A percentile compares a stretch with the other conserved stretches of the same genome.
Evolutionary conservation across 2,797 vertebrate species (phyloP).

Genomic region (Erethizon dorsatum): DNA sequence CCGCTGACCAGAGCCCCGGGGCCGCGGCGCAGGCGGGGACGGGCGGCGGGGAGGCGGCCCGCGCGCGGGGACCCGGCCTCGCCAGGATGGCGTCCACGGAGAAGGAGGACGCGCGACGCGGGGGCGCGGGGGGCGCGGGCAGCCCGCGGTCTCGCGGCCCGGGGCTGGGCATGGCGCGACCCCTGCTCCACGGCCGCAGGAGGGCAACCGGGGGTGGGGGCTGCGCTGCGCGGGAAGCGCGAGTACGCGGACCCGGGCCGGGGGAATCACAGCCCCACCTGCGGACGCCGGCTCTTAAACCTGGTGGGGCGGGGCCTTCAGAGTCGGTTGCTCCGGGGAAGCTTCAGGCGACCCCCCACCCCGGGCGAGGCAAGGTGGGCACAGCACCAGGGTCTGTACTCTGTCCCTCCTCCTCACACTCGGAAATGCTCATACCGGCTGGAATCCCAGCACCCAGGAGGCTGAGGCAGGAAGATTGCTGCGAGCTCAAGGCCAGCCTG

Average conservation of each 20-base stretch:
- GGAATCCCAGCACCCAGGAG: not conserved
- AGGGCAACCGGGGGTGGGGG: not conserved
- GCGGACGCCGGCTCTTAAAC: not conserved
- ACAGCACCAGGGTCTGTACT: rapidly evolving
- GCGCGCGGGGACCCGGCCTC: slow-evolving; percentile 85
- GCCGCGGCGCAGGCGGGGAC: not conserved
- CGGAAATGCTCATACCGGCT: not conserved
- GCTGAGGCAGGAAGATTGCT: not conserved
- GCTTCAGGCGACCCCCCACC: not conserved
- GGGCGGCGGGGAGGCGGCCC: slow-evolving; percentile 49
- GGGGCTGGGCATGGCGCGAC: slow-evolving; percentile 33
- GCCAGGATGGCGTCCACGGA: slow-evolving; percentile 94
- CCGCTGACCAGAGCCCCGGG: not conserved
- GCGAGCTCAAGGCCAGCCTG: not conserved
- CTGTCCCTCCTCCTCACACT: not conserved
- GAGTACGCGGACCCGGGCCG: not conserved
- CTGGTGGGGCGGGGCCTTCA: not conserved
- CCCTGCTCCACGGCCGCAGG: rapidly evolving
- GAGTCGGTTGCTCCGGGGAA: rapidly evolving
- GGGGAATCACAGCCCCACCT: no score
- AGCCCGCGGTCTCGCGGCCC: not conserved
- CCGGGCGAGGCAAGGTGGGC: not conserved
- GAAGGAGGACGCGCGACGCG: slow-evolving; percentile 91
- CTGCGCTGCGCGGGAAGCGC: not conserved
- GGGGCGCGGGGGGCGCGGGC: slow-evolving; percentile 37